A percentile compares a stretch with the other conserved stretches of the same genome.
phyloP scores from a whole-genome alignment of 2,888 invertebrate genomes.

The Sesia apiformis region DNA sequence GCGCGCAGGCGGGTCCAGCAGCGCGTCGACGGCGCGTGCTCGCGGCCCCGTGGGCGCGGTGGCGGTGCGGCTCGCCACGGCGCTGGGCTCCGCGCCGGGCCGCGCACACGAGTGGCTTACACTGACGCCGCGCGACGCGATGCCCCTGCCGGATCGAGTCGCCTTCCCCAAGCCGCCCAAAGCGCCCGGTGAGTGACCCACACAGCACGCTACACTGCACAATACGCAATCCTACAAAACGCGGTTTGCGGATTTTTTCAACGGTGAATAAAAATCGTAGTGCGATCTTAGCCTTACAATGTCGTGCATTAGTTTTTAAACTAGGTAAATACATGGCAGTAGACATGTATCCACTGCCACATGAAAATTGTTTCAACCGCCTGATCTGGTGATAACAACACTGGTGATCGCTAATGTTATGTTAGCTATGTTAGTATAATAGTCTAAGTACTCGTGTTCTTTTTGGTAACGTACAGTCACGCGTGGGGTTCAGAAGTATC shows the following conservation, averaged over 20 bases:
- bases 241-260: background rate
- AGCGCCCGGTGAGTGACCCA: constrained; percentile 77
- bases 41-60: constrained; percentile 56
- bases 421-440: too few relatives aligned
- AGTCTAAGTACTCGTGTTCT: too few relatives aligned
- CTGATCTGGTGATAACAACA: too few relatives aligned
- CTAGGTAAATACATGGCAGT: too few relatives aligned
- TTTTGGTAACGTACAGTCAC: too few relatives aligned
- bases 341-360: too few relatives aligned
- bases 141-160: constrained; percentile 86
- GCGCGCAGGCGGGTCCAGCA: constrained; percentile 34
- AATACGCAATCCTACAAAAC: background rate
- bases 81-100: constrained; percentile 47
- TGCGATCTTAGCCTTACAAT: too few relatives aligned
- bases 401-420: too few relatives aligned
- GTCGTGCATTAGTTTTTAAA: too few relatives aligned
- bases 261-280: too few relatives aligned
- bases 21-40: constrained; percentile 22
- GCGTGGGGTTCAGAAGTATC: too few relatives aligned
- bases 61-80: constrained; percentile 52
- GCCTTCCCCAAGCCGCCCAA: constrained; percentile 94
- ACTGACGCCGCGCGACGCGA: constrained; percentile 81
- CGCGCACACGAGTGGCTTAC: constrained; percentile 81
- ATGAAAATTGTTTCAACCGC: too few relatives aligned
- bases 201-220: background rate